These are phyloP conservation scores for Acrossocheilus wenchowensis DNA, from an alignment of 2,797 vertebrate genomes.

Conservation along the genomic window DNA sequence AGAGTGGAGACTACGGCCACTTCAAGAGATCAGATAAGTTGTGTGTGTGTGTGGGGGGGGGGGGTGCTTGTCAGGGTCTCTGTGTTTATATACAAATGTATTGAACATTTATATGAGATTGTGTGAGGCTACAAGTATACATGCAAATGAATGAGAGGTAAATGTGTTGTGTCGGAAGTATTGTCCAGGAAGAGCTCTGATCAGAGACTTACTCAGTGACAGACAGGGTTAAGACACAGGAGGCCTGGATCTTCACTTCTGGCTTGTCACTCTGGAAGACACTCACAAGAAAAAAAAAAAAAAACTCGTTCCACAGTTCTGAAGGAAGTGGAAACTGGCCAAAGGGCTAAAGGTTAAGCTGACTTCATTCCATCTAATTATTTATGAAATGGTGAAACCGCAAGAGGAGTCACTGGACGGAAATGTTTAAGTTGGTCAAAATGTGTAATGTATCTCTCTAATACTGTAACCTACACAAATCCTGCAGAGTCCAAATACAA, in stretches of 20 bases:
- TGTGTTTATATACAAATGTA: background rate
- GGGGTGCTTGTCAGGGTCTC: background rate
- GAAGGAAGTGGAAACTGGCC: slow-evolving; percentile 19
- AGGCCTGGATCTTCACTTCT: slow-evolving; percentile 48
- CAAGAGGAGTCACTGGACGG: background rate
- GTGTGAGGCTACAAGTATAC: background rate
- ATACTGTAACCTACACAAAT: background rate
- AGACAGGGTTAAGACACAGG: slow-evolving; percentile 58
- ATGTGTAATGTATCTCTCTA: background rate
- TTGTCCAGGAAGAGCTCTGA: slow-evolving; percentile 62
- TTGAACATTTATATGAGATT: background rate
- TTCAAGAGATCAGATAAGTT: slow-evolving; percentile 74
- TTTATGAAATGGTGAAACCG: slow-evolving; percentile 40
- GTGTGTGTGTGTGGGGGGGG: slow-evolving; percentile 15
- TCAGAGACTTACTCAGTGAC: slow-evolving; percentile 58
- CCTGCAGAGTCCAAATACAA: background rate
- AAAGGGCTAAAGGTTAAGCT: slow-evolving; percentile 38
- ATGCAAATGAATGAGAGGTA: background rate
- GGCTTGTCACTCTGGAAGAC: slow-evolving; percentile 28
- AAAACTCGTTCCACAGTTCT: slow-evolving; percentile 24
- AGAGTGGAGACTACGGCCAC: slow-evolving; percentile 80
- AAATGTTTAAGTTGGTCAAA: slow-evolving; percentile 1
- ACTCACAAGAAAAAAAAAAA: background rate
- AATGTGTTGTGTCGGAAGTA: slow-evolving; percentile 56
- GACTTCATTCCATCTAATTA: slow-evolving; percentile 27